Percentiles rank a stretch among this genome's conserved stretches.
Evolutionary conservation across 1,140 invertebrate genomes (phyloP).

Genomic region (Microplitis mediator): DNA sequence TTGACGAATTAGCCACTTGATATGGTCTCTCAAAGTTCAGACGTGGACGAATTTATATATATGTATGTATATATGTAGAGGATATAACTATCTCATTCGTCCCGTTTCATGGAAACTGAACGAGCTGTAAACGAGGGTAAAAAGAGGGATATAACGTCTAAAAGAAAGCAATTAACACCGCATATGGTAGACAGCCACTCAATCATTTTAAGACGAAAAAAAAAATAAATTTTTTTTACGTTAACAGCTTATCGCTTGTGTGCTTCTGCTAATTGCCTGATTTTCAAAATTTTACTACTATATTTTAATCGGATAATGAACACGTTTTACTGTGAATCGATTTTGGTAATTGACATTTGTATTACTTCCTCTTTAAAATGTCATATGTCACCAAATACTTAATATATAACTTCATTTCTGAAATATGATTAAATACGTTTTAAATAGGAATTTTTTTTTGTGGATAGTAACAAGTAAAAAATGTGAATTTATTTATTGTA

Average conservation of each 20-base stretch:
- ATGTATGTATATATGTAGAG: background rate
- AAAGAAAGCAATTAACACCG: slow-evolving; percentile 48
- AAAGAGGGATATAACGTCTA: background rate
- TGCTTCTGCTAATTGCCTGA: slow-evolving; percentile 17
- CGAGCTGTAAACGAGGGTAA: background rate
- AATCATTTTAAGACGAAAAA: slow-evolving; percentile 40
- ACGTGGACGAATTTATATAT: background rate
- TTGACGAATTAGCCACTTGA: slow-evolving; percentile 43
- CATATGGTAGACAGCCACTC: slow-evolving; percentile 47
- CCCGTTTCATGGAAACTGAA: slow-evolving; percentile 39
- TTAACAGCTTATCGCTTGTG: slow-evolving; percentile 38
- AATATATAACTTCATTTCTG: too few species aligned
- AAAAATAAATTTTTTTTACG: slow-evolving; percentile 44
- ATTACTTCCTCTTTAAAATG: background rate
- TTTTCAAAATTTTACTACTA: slow-evolving; percentile 8
- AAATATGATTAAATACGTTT: too few species aligned
- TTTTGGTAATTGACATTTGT: background rate
- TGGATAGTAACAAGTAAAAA: too few species aligned
- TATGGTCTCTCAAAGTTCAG: slow-evolving; percentile 9
- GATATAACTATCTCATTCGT: background rate
- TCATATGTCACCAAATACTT: background rate
- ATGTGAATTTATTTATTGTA: too few species aligned
- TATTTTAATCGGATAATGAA: slow-evolving; percentile 6
- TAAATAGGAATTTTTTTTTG: too few species aligned
- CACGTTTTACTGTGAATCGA: slow-evolving; percentile 12